These are phyloP conservation scores for Phalacrocorax carbo DNA, from an alignment of 2,113 vertebrate genomes.

Conservation along the genomic window DNA sequence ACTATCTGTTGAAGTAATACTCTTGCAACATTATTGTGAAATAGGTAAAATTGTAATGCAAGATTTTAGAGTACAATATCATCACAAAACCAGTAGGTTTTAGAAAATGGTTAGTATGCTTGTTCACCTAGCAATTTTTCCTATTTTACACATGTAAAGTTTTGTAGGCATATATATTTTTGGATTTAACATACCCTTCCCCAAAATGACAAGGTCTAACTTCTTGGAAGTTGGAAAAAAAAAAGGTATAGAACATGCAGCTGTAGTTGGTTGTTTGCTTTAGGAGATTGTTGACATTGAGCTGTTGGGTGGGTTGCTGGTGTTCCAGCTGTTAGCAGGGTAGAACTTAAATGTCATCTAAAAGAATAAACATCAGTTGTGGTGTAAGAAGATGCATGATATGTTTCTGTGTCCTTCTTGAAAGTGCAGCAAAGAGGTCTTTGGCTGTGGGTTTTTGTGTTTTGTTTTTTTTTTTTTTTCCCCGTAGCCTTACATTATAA, in stretches of 20 bases:
- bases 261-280: not conserved
- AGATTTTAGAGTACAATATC: not conserved
- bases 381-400: not conserved
- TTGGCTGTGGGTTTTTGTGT: not conserved
- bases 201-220: not conserved
- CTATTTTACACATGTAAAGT: not conserved
- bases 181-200: not conserved
- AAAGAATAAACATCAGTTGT: not conserved
- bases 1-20: not conserved
- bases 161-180: not conserved
- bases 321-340: not conserved
- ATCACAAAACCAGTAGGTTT: not conserved
- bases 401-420: not conserved
- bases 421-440: not conserved
- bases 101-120: not conserved
- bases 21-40: not conserved
- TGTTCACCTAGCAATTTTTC: not conserved
- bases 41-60: not conserved
- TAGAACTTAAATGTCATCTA: not conserved
- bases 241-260: fast-evolving
- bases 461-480: too few relatives aligned
- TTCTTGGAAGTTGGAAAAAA: not conserved
- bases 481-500: not conserved
- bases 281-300: not conserved
- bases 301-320: not conserved